Conservation (phyloP, 2,888 invertebrate species). For the Andrena praecox region DNA sequence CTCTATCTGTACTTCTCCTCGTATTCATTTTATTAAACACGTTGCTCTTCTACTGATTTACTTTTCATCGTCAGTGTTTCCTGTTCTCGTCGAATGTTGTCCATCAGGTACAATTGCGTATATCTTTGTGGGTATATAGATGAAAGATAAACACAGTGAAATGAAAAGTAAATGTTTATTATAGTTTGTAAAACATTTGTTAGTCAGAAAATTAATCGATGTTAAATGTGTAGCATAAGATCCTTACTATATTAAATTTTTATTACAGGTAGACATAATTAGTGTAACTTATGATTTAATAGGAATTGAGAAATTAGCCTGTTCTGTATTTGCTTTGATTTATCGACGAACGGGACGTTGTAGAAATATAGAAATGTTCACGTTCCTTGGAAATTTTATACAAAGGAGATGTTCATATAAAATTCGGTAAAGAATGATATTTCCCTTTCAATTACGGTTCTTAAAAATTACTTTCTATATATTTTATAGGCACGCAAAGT, state of each 20-base stretch:
- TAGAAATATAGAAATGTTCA: not conserved
- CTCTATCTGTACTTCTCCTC: slow-evolving; percentile 33
- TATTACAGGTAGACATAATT: not conserved
- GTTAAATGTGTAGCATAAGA: not conserved
- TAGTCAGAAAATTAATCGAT: not conserved
- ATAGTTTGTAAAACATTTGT: not conserved
- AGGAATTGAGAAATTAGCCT: not conserved
- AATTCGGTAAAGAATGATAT: not conserved
- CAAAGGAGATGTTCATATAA: not conserved
- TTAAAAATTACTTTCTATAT: not conserved
- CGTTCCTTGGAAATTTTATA: not conserved
- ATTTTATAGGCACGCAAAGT: not conserved
- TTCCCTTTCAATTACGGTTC: not conserved
- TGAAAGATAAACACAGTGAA: slow-evolving; percentile 14
- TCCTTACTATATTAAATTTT: slow-evolving; percentile 1
- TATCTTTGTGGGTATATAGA: not conserved
- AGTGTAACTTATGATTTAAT: not conserved
- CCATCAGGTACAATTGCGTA: slow-evolving; percentile 21
- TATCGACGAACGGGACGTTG: not conserved
- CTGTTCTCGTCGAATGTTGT: slow-evolving; percentile 21
- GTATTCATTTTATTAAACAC: slow-evolving; percentile 30
- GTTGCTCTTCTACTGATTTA: slow-evolving; percentile 31
- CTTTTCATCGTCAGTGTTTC: slow-evolving; percentile 11
- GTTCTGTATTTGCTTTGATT: not conserved
- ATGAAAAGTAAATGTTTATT: not conserved